Evolutionary conservation across 2,113 vertebrate species (phyloP).

Genomic region (Lamprotornis superbus): DNA sequence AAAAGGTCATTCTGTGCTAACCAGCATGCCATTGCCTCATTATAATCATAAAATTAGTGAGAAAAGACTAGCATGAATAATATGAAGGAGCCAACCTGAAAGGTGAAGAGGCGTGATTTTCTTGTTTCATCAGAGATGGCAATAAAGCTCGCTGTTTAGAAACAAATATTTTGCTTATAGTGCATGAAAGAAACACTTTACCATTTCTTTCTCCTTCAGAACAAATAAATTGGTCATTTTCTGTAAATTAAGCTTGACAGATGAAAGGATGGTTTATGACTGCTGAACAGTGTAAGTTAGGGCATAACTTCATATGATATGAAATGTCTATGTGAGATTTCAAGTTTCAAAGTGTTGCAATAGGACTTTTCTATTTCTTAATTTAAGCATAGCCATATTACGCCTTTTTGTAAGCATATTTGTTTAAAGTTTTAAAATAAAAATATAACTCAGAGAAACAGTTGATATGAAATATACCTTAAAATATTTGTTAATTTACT

Average conservation of each 20-base stretch:
- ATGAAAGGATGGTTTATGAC: neutral
- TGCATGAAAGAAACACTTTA: neutral
- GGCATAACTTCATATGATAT: neutral
- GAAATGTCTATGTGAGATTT: neutral
- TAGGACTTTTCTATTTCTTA: neutral
- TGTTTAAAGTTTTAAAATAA: neutral
- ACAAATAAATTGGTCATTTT: neutral
- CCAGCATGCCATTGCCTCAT: constrained; percentile 74
- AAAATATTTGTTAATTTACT: neutral
- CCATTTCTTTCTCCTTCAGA: neutral
- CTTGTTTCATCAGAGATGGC: constrained; percentile 14
- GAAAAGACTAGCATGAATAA: constrained; percentile 72
- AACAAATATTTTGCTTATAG: constrained; percentile 21
- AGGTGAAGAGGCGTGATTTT: constrained; percentile 59
- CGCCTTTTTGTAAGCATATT: neutral
- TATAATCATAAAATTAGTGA: constrained; percentile 79
- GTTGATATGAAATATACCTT: neutral
- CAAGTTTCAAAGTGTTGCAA: neutral
- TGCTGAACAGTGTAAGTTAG: neutral
- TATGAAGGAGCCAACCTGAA: constrained; percentile 32
- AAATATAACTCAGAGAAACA: neutral
- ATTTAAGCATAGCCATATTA: neutral
- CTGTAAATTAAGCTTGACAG: neutral
- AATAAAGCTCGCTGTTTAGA: constrained; percentile 26
- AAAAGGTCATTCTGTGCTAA: constrained; percentile 79